Conservation (phyloP, 1,140 invertebrate genomes). For the Ooceraea biroi region DNA sequence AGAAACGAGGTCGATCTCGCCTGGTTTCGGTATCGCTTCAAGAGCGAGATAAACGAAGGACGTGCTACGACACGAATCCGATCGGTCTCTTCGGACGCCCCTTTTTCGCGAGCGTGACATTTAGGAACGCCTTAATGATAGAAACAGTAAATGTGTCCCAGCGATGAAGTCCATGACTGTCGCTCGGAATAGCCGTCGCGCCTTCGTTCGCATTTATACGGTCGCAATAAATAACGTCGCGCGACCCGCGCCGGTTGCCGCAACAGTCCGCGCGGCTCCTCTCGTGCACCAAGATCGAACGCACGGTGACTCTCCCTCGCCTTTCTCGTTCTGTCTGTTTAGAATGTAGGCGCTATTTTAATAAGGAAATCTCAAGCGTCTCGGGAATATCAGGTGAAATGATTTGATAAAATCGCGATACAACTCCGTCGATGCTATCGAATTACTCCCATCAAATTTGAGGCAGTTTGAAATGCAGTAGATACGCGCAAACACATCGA, state of each 20-base stretch:
- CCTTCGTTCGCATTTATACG: constrained; percentile 62
- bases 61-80: background rate
- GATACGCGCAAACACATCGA: background rate
- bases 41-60: constrained; percentile 1
- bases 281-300: constrained; percentile 5
- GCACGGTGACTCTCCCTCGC: background rate
- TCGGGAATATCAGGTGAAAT: no score
- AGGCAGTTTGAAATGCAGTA: no score
- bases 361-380: background rate
- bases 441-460: no score
- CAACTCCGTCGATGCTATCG: no score
- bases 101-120: constrained; percentile 44
- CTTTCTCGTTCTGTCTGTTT: background rate
- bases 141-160: constrained; percentile 67
- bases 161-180: constrained; percentile 64
- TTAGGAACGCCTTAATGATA: constrained; percentile 65
- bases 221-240: constrained; percentile 67
- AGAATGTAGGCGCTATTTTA: background rate
- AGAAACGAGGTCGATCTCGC: background rate
- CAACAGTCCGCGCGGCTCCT: background rate
- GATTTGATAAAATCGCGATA: no score
- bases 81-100: constrained; percentile 14
- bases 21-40: background rate
- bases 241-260: constrained; percentile 28
- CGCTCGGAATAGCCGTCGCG: constrained; percentile 64